Evolutionary conservation across 2,113 vertebrate genomes (phyloP).

Genomic region (Carassius carassius): DNA sequence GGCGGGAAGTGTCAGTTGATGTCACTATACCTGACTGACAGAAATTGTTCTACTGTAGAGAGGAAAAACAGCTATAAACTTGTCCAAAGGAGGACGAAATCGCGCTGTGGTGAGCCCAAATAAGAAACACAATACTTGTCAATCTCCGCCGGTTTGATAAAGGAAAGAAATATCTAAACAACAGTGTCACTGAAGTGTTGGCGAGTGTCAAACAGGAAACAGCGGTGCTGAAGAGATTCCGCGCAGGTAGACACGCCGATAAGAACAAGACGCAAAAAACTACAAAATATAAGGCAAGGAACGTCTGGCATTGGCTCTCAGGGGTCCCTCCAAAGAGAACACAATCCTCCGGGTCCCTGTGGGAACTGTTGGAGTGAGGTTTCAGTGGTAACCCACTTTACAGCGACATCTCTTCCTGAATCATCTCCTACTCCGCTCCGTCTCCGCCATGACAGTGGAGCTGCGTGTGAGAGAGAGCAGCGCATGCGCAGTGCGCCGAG

Average conservation of each 20-base stretch:
- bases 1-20: neutral
- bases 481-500: conserved; percentile 76
- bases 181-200: conserved; percentile 24
- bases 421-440: conserved; percentile 71
- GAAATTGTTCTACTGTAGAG: conserved; percentile 8
- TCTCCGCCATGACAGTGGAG: conserved; percentile 88
- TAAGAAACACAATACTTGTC: conserved; percentile 11
- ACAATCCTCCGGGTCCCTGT: conserved; percentile 41
- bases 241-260: conserved; percentile 64
- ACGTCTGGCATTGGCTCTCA: neutral
- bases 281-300: conserved; percentile 27
- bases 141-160: neutral
- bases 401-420: conserved; percentile 79
- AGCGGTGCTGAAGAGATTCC: conserved; percentile 57
- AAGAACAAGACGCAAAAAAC: conserved; percentile 39
- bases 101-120: conserved; percentile 38
- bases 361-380: conserved; percentile 57
- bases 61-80: conserved; percentile 62
- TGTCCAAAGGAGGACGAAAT: conserved; percentile 64
- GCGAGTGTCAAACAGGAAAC: conserved; percentile 51
- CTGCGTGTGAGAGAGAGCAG: conserved; percentile 47
- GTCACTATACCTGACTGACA: conserved; percentile 25
- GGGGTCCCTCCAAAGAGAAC: neutral
- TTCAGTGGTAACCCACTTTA: conserved; percentile 62
- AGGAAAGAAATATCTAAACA: neutral